A percentile compares a stretch with the other conserved stretches of the same genome.
Conservation (phyloP, 2,888 invertebrate genomes). For the Loripinus fragilis region DNA sequence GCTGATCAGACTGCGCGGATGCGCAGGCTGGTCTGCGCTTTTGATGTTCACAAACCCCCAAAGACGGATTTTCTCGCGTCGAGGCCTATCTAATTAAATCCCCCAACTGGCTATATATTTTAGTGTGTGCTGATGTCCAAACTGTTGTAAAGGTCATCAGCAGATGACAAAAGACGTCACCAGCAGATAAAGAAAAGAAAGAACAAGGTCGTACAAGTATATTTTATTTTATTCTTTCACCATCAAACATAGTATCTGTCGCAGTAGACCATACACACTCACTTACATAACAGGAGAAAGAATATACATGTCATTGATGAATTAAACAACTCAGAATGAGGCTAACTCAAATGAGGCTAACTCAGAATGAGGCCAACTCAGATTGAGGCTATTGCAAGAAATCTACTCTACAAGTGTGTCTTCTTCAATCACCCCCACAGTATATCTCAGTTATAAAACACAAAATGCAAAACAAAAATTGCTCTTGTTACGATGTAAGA, state of each 20-base stretch:
- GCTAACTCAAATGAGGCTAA: not conserved
- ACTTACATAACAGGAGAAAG: no score
- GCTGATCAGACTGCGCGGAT: no score
- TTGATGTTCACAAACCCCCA: no score
- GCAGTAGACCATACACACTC: not conserved
- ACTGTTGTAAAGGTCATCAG: no score
- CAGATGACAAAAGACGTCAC: no score
- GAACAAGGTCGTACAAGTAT: not conserved
- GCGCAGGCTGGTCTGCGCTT: no score
- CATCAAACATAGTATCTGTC: not conserved
- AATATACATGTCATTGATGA: not conserved
- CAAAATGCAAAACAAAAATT: not conserved
- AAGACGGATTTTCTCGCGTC: no score
- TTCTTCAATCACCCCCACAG: not conserved
- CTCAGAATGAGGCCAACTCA: conserved; percentile 11
- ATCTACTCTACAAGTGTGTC: not conserved
- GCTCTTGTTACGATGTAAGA: not conserved
- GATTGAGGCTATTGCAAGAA: conserved; percentile 2
- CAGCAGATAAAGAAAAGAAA: no score
- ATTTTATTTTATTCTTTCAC: not conserved
- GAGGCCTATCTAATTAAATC: no score
- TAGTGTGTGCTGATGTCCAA: no score
- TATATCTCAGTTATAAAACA: not conserved
- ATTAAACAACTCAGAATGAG: conserved; percentile 14
- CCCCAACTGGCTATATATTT: no score